phyloP scores from a whole-genome alignment of 2,888 invertebrate genomes.

The Lamellibrachia columna region DNA sequence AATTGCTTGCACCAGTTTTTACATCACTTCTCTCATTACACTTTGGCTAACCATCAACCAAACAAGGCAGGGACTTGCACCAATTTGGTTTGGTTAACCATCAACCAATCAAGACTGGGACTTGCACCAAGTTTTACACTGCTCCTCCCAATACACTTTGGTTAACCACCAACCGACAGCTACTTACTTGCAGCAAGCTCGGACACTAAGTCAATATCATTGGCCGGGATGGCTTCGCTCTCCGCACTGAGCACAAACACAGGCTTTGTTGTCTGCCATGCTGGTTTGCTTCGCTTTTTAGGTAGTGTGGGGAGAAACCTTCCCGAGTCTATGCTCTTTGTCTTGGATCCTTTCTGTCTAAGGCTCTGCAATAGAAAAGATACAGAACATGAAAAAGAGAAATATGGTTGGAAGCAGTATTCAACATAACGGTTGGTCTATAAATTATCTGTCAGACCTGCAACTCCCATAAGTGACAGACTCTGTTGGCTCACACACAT shows the following conservation, averaged over 20 bases:
- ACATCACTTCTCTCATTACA: background rate
- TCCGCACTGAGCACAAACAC: constrained; percentile 57
- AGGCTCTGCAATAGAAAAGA: background rate
- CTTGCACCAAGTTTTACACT: background rate
- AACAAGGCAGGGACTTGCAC: too few relatives aligned
- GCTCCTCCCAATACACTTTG: background rate
- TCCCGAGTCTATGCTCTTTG: constrained; percentile 35
- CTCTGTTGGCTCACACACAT: too few relatives aligned
- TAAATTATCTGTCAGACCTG: too few relatives aligned
- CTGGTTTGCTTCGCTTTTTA: constrained; percentile 60
- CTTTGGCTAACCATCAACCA: too few relatives aligned
- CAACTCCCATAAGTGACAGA: too few relatives aligned
- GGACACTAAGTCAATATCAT: constrained; percentile 58
- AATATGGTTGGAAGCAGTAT: background rate
- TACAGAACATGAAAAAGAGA: background rate
- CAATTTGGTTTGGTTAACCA: too few relatives aligned
- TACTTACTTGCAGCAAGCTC: constrained; percentile 61
- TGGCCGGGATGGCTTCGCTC: constrained; percentile 48
- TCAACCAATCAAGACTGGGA: background rate
- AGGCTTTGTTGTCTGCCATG: constrained; percentile 62
- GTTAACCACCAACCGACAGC: background rate
- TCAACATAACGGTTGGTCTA: too few relatives aligned
- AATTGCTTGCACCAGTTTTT: background rate
- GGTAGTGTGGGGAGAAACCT: constrained; percentile 64
- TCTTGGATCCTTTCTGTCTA: background rate